Base-by-base conservation (phyloP, 2,888 invertebrate genomes). In the Meta bourneti region DNA sequence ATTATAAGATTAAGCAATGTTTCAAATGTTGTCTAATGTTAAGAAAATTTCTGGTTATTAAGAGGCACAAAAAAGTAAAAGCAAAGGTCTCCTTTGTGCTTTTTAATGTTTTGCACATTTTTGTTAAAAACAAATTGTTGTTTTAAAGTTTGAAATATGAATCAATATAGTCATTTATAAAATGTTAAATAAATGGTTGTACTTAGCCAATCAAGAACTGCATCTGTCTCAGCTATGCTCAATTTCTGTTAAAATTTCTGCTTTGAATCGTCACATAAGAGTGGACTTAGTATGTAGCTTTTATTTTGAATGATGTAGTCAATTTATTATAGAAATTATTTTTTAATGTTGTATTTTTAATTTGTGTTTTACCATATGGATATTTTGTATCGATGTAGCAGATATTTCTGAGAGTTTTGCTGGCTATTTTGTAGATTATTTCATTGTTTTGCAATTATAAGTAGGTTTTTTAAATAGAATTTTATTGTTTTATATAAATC, bases 261-360 rank as follows among this genome's bases (percentile, higher is more conserved):
- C n/a, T 75, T 34, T 75, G 48, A 48, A 75, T 34, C 13, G 11
- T 75, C 8, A 77, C 11, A 49, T 77, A 49, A 51, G 49, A 51
- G 49, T 13, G 49, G 49, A 8, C 20, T 20, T 61, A 54, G 61
- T 5, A 61, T 79, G 61, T 79, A 79, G 79, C 34, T 79, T 79
- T 79, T 61, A 79, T 61, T 61, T 61, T 9, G 61, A 61, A 61
- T 16, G 61, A 7, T 61, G 20, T 61, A 54, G 54, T 54, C 79
- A 52, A n/a, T 77, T 77, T 20, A 79, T 79, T 79, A 13, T 79
- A 79, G 79, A 61, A 61, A 61, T 69, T 79, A 79, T 16, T 61
- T 61, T 61, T 61, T 34, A 34, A 54, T 79, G 61, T 79, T 79
- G 52, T 16, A 34, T 79, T 54, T 61, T 61, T 79, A 11, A 61